A percentile compares a stretch with the other conserved stretches of the same genome.
Evolutionary conservation across 2,888 invertebrate species (phyloP).

Genomic region (Syrista parreyssii): DNA sequence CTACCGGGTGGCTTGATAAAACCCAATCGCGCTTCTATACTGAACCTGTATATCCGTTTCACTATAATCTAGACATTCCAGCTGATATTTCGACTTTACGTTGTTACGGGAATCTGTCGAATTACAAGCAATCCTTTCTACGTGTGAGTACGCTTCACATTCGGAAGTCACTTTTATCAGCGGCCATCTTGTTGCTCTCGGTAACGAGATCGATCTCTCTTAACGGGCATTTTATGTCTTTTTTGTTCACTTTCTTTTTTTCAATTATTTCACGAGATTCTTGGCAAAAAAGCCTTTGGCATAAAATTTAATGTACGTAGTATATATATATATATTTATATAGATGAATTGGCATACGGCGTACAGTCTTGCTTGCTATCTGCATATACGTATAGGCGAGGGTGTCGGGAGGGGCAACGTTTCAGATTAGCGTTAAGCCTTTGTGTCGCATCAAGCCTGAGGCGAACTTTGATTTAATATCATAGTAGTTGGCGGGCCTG

Average conservation of each 20-base stretch:
- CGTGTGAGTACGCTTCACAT: background rate
- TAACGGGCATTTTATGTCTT: background rate
- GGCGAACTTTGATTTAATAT: background rate
- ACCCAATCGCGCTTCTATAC: background rate
- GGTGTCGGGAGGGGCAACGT: background rate
- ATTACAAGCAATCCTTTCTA: background rate
- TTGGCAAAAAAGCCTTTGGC: background rate
- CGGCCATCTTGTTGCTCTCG: background rate
- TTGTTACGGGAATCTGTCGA: background rate
- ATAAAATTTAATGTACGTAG: background rate
- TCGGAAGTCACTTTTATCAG: background rate
- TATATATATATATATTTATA: conserved; percentile 2
- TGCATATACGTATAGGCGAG: background rate
- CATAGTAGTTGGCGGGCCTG: background rate
- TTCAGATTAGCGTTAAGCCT: background rate
- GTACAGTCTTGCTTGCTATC: background rate
- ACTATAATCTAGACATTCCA: background rate
- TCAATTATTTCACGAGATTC: background rate
- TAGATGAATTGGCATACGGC: background rate
- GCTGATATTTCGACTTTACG: background rate
- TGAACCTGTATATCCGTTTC: background rate
- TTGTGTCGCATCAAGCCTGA: background rate
- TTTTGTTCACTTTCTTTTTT: background rate
- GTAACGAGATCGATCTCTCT: background rate
- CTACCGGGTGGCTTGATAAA: background rate